Conservation (phyloP, 2,888 invertebrate species). For the Lasioglossum morio region DNA sequence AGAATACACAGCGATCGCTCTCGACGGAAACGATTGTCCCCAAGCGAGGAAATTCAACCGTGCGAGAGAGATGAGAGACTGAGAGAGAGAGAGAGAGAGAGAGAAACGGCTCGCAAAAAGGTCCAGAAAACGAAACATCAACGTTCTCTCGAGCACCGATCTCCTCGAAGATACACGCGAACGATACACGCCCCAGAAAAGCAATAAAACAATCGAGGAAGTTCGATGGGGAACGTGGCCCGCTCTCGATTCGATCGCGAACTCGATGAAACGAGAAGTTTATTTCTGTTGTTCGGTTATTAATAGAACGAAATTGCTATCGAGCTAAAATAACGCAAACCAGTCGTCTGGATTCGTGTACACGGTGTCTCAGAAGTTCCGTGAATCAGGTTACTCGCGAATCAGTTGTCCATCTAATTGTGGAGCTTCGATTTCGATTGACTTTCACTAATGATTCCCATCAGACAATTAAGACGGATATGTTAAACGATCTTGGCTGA, state of each 20-base stretch:
- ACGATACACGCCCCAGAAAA: background rate
- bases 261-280: slow-evolving; percentile 5
- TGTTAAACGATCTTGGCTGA: no score
- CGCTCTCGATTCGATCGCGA: background rate
- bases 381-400: background rate
- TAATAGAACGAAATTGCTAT: slow-evolving; percentile 12
- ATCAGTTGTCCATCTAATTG: no score
- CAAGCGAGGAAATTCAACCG: background rate
- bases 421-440: no score
- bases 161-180: background rate
- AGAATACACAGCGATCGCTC: background rate
- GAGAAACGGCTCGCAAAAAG: background rate
- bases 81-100: background rate
- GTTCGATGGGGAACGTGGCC: background rate
- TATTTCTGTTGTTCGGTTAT: slow-evolving; percentile 7
- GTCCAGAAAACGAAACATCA: background rate
- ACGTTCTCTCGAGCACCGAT: background rate
- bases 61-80: background rate
- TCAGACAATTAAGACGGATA: no score
- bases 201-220: slow-evolving; percentile 5
- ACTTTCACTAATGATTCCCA: no score
- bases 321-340: slow-evolving; percentile 5
- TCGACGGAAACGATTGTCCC: background rate
- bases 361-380: background rate
- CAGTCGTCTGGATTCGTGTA: slow-evolving; percentile 3